Percentiles rank a stretch among this genome's conserved stretches.
Conservation (phyloP, 2,113 vertebrate species). For the Conger conger region DNA sequence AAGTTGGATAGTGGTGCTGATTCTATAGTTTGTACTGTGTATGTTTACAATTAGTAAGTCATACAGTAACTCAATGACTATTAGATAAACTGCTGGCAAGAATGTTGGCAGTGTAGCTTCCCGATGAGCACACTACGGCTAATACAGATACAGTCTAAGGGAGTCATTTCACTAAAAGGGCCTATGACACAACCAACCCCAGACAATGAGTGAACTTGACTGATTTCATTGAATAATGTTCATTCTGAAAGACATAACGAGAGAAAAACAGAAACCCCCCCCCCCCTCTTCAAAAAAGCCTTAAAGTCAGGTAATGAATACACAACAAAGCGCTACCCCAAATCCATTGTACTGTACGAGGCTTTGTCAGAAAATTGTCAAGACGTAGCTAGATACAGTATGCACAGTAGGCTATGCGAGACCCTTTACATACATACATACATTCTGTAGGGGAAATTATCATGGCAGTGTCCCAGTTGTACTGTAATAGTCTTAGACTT, state of each 20-base stretch:
- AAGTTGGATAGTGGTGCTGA: not conserved
- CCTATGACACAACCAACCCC: not conserved
- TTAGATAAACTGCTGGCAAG: not conserved
- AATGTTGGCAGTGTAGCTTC: not conserved
- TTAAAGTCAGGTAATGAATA: not conserved
- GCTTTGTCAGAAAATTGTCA: not conserved
- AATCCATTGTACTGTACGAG: not conserved
- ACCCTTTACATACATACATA: constrained; percentile 15
- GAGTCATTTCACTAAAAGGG: too few relatives aligned
- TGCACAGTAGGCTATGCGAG: not conserved
- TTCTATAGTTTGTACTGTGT: not conserved
- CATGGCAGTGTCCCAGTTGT: constrained; percentile 44
- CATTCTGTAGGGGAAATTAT: constrained; percentile 39
- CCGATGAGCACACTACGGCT: not conserved
- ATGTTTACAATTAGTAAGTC: not conserved
- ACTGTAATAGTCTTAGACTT: constrained; percentile 34
- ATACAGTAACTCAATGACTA: not conserved
- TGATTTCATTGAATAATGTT: not conserved
- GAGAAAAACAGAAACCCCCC: not conserved
- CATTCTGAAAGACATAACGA: not conserved
- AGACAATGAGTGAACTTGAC: not conserved
- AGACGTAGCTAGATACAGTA: not conserved
- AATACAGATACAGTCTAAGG: not conserved
- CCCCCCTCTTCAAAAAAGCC: rapidly evolving
- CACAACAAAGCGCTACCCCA: not conserved